These are phyloP conservation scores for Ptilodon capucinus DNA, from an alignment of 2,888 invertebrate genomes.

Conservation along the genomic window DNA sequence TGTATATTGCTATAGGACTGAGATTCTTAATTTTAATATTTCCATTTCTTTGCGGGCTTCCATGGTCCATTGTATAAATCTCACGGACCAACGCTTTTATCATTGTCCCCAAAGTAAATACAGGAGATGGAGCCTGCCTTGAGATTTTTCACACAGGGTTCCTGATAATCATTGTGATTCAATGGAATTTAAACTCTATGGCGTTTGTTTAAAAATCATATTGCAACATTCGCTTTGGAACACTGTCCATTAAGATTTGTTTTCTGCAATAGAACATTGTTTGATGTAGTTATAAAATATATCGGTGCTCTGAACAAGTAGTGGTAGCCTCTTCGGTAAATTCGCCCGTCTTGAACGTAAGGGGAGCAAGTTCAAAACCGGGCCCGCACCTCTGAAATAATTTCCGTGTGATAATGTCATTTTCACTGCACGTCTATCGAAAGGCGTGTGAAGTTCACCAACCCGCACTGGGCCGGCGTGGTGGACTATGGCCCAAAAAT, in stretches of 20 bases:
- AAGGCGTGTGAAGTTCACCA: too few species aligned
- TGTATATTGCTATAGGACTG: conserved; percentile 17
- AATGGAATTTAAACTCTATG: conserved; percentile 34
- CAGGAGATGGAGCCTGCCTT: conserved; percentile 29
- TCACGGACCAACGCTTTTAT: conserved; percentile 54
- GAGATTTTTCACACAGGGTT: conserved; percentile 14
- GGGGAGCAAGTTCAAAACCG: too few species aligned
- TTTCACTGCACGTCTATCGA: too few species aligned
- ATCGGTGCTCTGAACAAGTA: too few species aligned
- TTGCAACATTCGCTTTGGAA: conserved; percentile 4
- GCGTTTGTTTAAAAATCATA: conserved; percentile 18
- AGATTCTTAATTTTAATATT: conserved; percentile 43
- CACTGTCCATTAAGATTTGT: conserved; percentile 10
- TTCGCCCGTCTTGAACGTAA: too few species aligned
- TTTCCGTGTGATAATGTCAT: too few species aligned
- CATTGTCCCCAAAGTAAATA: conserved; percentile 58
- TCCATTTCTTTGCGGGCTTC: conserved; percentile 45
- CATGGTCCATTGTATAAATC: conserved; percentile 54
- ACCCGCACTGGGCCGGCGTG: too few species aligned
- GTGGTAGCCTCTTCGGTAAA: too few species aligned
- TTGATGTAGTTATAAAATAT: too few species aligned
- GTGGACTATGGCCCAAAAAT: too few species aligned
- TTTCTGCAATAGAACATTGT: conserved; percentile 8
- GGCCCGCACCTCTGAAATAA: too few species aligned
- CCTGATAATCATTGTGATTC: conserved; percentile 26